These are phyloP conservation scores for Paragorgia papillata DNA, from an alignment of 92 coral and sea anemone genomes.

Conservation along the genomic window DNA sequence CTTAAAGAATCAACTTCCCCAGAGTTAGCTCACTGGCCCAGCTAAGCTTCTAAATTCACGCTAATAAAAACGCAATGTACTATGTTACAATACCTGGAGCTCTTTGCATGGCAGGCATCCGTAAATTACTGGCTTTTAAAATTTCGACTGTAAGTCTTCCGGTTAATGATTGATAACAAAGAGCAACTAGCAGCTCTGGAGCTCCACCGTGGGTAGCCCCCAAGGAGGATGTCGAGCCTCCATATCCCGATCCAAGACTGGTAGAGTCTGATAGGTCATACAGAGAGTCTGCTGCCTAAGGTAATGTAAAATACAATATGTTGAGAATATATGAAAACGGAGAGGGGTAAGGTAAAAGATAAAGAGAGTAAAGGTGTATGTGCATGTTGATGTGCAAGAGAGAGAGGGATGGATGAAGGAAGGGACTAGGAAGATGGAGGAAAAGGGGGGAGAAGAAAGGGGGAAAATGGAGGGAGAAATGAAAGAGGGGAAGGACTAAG, in stretches of 20 bases:
- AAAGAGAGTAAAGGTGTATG: no score
- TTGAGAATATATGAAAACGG: no score
- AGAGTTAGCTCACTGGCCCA: no score
- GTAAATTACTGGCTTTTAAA: slow-evolving; percentile 92
- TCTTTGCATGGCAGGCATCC: slow-evolving; percentile 95
- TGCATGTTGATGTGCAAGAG: slow-evolving; percentile 1
- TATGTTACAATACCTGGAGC: slow-evolving; percentile 79
- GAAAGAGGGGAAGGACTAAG: no score
- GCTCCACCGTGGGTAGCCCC: slow-evolving; percentile 95
- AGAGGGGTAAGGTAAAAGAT: no score
- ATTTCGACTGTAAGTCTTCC: slow-evolving; percentile 98
- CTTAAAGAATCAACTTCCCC: no score
- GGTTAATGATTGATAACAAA: slow-evolving; percentile 96
- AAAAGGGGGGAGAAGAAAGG: no score
- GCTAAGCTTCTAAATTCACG: no score
- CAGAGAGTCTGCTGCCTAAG: slow-evolving; percentile 94
- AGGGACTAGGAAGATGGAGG: not conserved
- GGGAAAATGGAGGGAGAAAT: no score
- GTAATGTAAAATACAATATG: not conserved
- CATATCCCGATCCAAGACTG: slow-evolving; percentile 85
- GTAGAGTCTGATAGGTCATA: slow-evolving; percentile 96
- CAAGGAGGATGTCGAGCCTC: slow-evolving; percentile 89
- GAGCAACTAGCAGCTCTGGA: slow-evolving; percentile 93
- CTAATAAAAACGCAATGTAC: not conserved
- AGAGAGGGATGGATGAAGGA: not conserved